phyloP scores from a whole-genome alignment of 1,140 invertebrate species.

The Drosophila pseudoananassae region DNA sequence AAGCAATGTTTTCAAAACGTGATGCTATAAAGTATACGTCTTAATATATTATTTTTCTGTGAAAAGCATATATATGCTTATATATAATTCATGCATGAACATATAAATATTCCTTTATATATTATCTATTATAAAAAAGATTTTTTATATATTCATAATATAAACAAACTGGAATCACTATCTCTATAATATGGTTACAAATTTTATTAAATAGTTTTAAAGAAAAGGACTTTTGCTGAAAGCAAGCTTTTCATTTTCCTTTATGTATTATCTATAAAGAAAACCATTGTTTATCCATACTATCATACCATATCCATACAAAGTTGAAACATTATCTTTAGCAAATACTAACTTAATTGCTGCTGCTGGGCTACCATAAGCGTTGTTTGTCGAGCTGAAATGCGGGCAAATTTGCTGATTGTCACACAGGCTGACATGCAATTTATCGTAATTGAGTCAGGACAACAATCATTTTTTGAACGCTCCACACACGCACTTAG shows the following conservation, averaged over 20 bases:
- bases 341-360: constrained; percentile 50
- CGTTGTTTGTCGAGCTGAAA: constrained; percentile 42
- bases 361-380: constrained; percentile 37
- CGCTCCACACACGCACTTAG: constrained; percentile 36
- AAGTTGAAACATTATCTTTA: constrained; percentile 45
- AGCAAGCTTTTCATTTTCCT: not conserved
- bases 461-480: constrained; percentile 48
- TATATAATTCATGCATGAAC: no score
- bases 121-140: not conserved
- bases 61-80: no score
- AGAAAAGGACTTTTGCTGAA: not conserved
- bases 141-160: no score
- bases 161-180: no score
- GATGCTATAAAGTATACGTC: no score
- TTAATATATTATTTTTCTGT: no score
- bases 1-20: no score
- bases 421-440: constrained; percentile 46
- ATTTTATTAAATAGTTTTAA: not conserved
- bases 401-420: constrained; percentile 50
- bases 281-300: constrained; percentile 31
- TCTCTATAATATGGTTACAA: no score
- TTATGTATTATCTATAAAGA: constrained; percentile 6
- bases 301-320: constrained; percentile 7
- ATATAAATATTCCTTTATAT: not conserved
- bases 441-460: constrained; percentile 52